Base-by-base conservation (phyloP, 2,113 vertebrate species). In the Neopipo cinnamomea region DNA sequence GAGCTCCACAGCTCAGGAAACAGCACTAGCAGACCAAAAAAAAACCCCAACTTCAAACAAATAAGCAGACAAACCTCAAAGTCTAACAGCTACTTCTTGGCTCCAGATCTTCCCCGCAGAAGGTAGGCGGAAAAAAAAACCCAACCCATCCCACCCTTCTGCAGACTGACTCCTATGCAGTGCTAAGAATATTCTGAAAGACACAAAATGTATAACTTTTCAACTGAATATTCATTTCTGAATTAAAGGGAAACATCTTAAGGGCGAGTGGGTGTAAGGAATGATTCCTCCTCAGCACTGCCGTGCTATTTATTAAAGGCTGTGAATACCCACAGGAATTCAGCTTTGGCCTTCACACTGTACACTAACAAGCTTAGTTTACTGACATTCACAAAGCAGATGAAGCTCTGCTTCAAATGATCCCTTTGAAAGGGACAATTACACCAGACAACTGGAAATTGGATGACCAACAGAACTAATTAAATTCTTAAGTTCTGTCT, bases 221-320 rank as follows among this genome's bases (percentile, higher is more conserved):
- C 61, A 41, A 93, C 79, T 78, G 96, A 95, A 97, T 88, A 95
- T 91, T 93, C 95, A 93, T 89, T 92, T 87, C 91, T 95, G 89
- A 93, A 97, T 63, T 71, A 52, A 95, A 95, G 76, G 93, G 80
- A 96, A 97, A 91, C 89, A 92, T 96, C 93, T 95, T 80, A 86
- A 89, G 76, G 86, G 93, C 0, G 80, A 92, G 94, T 92, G 83
- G 94, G 95, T 13, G 94, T 92, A 81, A 91, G 65, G 65, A 97
- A 92, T 5, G 80, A 77, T 59, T 92, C 76, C 91, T 95, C 79
- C 94, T 91, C 56, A 0, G 93, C 88, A 66, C 63, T 6, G 12
- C 81, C 0, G 1, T 0, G 6, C 91, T 93, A 21, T 86, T 92
- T 91, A 81, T 88, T 90, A 67, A 86, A 77, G 86, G 79, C 95